A percentile compares a stretch with the other conserved stretches of the same genome.
phyloP scores from a whole-genome alignment of 2,113 vertebrate genomes.

The Ctenodactylus gundi region DNA sequence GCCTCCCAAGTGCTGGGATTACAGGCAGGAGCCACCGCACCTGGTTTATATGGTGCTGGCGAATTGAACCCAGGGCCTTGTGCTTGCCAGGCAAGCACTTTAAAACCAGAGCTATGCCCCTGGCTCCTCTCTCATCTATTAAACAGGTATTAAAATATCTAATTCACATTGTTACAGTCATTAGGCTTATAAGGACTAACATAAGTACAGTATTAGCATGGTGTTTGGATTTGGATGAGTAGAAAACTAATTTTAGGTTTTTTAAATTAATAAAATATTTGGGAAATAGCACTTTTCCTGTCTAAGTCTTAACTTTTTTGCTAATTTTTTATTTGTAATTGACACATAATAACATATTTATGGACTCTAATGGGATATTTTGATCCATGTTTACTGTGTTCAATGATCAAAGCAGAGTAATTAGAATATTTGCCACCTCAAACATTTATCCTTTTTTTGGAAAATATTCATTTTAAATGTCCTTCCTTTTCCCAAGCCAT shows the following conservation, averaged over 20 bases:
- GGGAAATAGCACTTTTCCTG: neutral
- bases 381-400: neutral
- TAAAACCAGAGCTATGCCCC: no score
- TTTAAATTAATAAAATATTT: conserved; percentile 24
- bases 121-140: neutral
- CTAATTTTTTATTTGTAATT: neutral
- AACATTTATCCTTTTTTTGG: neutral
- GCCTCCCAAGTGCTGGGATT: no score
- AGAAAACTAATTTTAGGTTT: conserved; percentile 17
- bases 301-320: neutral
- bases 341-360: neutral
- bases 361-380: neutral
- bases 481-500: no score
- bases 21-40: no score
- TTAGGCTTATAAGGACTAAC: neutral
- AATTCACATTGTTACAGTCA: neutral
- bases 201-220: neutral
- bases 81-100: no score
- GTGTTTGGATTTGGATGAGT: neutral
- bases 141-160: neutral
- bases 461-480: neutral
- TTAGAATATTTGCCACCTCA: neutral
- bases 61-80: no score
- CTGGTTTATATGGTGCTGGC: no score
- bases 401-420: neutral